Evolutionary conservation across 2,797 vertebrate genomes (phyloP), one percentile per base, ranked within the genome.

Genomic region (Pipistrellus nathusii): DNA sequence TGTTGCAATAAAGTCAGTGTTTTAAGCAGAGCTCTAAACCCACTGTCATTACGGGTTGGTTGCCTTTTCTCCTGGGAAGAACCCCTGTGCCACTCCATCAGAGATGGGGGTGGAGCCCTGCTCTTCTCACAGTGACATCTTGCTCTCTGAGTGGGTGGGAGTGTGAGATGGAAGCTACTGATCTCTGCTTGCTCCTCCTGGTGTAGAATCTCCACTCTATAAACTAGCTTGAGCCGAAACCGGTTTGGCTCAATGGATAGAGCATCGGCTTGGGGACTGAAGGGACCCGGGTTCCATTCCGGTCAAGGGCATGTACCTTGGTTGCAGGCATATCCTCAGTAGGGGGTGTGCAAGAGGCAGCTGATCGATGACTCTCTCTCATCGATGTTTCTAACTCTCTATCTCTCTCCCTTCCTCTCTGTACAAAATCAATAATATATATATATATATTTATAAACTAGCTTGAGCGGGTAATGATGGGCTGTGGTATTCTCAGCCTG

Each of bases 21-120:
- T 69, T 85, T 73, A 53, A 81, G 64, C 18, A 73, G 38, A 93
- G 53, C 14, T 72, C 51, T 73, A 18, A 94, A 32, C 13, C 78
- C 88, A 92, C 41, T 55, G 62, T 72, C 82, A 44, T 83, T 11
- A 20, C 4, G 23, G 38, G 38, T 41, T 41, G 41, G 44, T 48
- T 93, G 68, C 25, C 62, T 83, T 87, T 66, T 64, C 8, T 94
- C 41, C 78, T n/a, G n/a, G 38, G 51, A 6, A 57, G 71, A 88
- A 64, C 12, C 6, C 53, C 1, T 23, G 27, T n/a, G 23, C 27
- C 55, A 23, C 46, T 53, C 68, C 57, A 57, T 69, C 35, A 89
- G 81, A 73, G 8, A 51, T 90, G n/a, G 53, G 12, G 23, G 44
- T 13, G 53, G 55, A 21, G 41, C 18, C 69, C 68, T 9, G 11